phyloP scores from a whole-genome alignment of 2,797 vertebrate species.

The Bradypus variegatus region DNA sequence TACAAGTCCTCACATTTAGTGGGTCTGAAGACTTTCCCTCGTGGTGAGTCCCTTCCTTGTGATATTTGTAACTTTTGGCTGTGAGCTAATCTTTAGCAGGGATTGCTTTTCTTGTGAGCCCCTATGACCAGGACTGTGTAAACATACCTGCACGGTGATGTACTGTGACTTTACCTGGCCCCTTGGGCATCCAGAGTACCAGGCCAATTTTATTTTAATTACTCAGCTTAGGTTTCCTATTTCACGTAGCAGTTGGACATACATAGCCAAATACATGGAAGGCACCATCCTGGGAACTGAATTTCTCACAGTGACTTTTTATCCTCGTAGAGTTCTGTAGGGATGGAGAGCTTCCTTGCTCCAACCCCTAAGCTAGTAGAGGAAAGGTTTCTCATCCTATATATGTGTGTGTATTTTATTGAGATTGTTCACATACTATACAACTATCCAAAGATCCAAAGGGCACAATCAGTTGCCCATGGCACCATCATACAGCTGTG shows the following conservation, averaged over 20 bases:
- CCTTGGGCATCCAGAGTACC: background rate
- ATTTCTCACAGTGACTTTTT: background rate
- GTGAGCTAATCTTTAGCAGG: background rate
- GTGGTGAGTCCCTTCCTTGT: background rate
- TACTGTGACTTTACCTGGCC: background rate
- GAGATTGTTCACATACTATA: no score
- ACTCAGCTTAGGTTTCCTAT: background rate
- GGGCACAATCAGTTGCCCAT: no score
- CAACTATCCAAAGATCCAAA: no score
- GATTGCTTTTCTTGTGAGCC: background rate
- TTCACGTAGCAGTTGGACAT: background rate
- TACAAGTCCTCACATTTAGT: background rate
- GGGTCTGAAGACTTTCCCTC: background rate
- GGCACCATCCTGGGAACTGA: background rate
- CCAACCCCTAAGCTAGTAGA: background rate
- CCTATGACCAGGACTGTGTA: background rate
- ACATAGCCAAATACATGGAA: background rate
- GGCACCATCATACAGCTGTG: no score
- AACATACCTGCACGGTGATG: background rate
- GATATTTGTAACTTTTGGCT: background rate
- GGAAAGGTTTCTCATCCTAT: no score
- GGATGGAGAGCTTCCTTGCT: background rate
- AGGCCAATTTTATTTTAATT: background rate
- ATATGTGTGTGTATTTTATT: no score
- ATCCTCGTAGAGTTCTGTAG: background rate